A percentile compares a stretch with the other conserved stretches of the same genome.
Evolutionary conservation across 2,888 invertebrate species (phyloP).

Genomic region (Chesias legatella): DNA sequence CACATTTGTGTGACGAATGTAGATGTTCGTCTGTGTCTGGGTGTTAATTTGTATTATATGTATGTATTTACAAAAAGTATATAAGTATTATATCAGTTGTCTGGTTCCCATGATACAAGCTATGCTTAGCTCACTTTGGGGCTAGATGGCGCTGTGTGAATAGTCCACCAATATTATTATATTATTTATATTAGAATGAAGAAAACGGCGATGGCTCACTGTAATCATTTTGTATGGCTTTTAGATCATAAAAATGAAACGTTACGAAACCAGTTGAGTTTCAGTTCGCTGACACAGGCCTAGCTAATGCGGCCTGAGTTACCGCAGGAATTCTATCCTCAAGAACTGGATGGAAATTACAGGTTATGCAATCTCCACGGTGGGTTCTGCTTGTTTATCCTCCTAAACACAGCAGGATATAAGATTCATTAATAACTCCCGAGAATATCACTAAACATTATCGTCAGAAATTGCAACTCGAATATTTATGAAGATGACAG

Average conservation of each 20-base stretch:
- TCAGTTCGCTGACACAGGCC: constrained; percentile 10
- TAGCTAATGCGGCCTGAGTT: constrained; percentile 14
- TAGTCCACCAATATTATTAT: no score
- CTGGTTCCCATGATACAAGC: no score
- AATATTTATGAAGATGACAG: neutral
- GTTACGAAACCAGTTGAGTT: constrained; percentile 11
- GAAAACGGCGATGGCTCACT: no score
- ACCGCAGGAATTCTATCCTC: constrained; percentile 15
- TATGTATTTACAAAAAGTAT: no score
- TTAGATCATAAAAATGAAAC: neutral
- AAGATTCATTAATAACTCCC: constrained; percentile 12
- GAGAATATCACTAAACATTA: neutral
- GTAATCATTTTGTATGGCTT: no score
- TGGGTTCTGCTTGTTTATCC: constrained; percentile 16
- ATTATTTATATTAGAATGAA: no score
- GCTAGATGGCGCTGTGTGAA: no score
- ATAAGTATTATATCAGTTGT: no score
- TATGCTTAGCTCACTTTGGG: no score
- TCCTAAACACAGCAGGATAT: constrained; percentile 11
- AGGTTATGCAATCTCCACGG: constrained; percentile 21
- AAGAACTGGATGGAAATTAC: constrained; percentile 21
- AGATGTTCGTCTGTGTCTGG: no score
- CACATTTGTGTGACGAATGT: no score
- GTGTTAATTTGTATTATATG: no score
- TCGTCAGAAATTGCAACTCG: neutral